phyloP scores from a whole-genome alignment of 2,797 vertebrate species.

The Nyctibius grandis region DNA sequence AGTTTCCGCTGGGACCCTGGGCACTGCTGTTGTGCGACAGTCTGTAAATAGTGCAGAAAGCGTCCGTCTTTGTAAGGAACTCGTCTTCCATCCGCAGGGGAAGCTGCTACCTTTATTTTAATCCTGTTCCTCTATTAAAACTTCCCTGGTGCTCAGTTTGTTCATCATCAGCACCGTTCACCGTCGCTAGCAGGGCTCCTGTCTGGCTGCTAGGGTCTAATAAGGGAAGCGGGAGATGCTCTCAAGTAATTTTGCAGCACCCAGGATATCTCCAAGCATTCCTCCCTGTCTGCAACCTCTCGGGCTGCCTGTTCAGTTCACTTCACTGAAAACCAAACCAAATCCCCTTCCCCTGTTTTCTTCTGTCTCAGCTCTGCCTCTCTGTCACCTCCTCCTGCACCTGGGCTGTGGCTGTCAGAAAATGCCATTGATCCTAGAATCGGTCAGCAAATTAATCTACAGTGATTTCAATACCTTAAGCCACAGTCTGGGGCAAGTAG shows the following conservation, averaged over 20 bases:
- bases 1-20: neutral
- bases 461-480: neutral
- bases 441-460: rapidly evolving
- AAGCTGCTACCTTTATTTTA: neutral
- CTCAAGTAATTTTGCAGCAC: neutral
- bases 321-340: neutral
- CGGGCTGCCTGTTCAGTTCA: neutral
- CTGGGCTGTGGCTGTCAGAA: neutral
- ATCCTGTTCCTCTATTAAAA: neutral
- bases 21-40: neutral
- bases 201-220: neutral
- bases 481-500: rapidly evolving
- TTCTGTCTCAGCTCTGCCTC: neutral
- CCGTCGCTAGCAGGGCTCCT: too few species aligned
- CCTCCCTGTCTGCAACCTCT: neutral
- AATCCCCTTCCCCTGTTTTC: neutral
- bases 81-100: neutral
- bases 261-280: neutral
- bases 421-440: too few species aligned
- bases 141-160: neutral
- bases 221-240: neutral
- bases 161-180: neutral
- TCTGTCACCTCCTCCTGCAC: neutral
- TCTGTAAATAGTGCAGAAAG: neutral
- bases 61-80: neutral